Percentiles rank a stretch among this genome's conserved stretches.
phyloP scores from a whole-genome alignment of 2,113 vertebrate species.

The Burhinus bistriatus region DNA sequence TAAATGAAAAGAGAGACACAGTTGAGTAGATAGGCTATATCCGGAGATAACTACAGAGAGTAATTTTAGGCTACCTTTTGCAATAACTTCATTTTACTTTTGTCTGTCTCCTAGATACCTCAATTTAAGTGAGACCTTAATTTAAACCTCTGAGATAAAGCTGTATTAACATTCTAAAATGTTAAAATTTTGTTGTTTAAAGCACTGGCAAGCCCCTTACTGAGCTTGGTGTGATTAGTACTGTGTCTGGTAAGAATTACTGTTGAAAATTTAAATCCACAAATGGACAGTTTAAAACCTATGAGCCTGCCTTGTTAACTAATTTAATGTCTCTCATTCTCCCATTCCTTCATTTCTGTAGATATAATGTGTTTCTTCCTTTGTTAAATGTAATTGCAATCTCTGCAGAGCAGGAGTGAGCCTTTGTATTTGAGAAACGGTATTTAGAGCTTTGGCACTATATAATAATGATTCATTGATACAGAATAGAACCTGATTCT shows the following conservation, averaged over 20 bases:
- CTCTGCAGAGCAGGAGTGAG: neutral
- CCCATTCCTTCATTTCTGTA: neutral
- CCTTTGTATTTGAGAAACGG: neutral
- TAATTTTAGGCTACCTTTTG: neutral
- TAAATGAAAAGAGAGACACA: neutral
- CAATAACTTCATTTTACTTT: neutral
- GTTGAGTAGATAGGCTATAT: neutral
- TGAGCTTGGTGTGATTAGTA: neutral
- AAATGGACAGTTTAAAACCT: neutral
- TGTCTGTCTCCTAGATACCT: neutral
- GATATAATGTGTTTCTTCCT: neutral
- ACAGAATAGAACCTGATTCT: neutral
- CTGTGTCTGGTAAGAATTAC: neutral
- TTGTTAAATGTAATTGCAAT: neutral
- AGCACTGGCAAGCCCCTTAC: neutral
- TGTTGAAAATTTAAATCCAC: neutral
- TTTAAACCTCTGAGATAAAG: neutral
- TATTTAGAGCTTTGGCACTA: neutral
- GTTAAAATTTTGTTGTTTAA: neutral
- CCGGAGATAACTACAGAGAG: neutral
- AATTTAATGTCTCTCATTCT: neutral
- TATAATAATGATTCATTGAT: neutral
- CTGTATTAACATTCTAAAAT: neutral
- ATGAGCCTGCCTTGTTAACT: neutral
- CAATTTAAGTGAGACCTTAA: neutral